Evolutionary conservation across 2,113 vertebrate species (phyloP).

Genomic region (Heptranchias perlo): DNA sequence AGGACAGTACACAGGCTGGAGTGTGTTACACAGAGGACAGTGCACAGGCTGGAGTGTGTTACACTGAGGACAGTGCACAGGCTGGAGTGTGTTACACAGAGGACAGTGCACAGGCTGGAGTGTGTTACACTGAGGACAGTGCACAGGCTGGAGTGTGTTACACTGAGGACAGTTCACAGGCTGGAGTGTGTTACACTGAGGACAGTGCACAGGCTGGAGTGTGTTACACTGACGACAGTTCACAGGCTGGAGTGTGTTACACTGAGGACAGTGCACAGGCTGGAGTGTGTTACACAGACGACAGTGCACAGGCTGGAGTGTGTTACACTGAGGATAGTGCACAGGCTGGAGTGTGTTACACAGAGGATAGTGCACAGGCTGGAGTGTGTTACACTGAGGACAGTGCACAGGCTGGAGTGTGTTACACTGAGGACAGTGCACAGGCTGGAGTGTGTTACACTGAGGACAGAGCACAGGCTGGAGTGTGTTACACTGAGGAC

Average conservation of each 20-base stretch:
- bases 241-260: too few species aligned
- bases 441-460: too few species aligned
- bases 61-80: not conserved
- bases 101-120: too few species aligned
- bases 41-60: too few species aligned
- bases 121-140: not conserved
- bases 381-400: too few species aligned
- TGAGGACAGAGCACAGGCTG: too few species aligned
- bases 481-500: too few species aligned
- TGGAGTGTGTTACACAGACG: not conserved
- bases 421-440: too few species aligned
- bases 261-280: not conserved
- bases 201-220: not conserved
- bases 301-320: too few species aligned
- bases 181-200: not conserved
- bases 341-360: not conserved
- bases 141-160: not conserved
- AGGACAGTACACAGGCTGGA: not conserved
- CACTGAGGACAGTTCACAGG: too few species aligned
- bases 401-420: too few species aligned
- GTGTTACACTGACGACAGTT: not conserved
- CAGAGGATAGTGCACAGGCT: too few species aligned
- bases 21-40: not conserved
- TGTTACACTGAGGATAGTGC: not conserved
- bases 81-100: not conserved